Percentiles rank a stretch among this genome's conserved stretches.
Evolutionary conservation across 2,888 invertebrate species (phyloP).

Genomic region (Polydrusus pterygomalis): DNA sequence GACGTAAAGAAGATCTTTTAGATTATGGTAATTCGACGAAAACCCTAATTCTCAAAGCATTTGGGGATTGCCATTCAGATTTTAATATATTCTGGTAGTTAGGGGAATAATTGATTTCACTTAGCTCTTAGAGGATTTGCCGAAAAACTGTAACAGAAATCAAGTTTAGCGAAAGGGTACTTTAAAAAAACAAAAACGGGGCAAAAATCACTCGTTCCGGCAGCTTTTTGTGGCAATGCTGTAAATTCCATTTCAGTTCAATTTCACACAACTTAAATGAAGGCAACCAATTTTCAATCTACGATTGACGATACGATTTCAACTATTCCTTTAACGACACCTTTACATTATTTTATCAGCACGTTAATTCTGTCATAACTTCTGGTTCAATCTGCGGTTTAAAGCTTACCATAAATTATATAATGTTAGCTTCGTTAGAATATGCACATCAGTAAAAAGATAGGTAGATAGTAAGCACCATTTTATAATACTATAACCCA

Average conservation of each 20-base stretch:
- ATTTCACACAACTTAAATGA: not conserved
- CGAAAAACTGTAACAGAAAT: not conserved
- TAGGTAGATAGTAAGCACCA: too few species aligned
- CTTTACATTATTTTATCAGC: not conserved
- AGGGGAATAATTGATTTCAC: conserved; percentile 10
- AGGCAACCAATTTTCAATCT: not conserved
- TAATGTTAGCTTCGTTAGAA: too few species aligned
- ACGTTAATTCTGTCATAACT: not conserved
- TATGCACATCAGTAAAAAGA: too few species aligned
- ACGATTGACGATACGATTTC: not conserved
- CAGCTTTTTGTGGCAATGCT: not conserved
- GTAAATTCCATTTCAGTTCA: not conserved
- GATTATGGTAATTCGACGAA: conserved; percentile 7
- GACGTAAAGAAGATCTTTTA: not conserved
- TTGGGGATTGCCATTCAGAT: not conserved
- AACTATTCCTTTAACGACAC: not conserved
- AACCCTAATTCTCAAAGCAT: not conserved
- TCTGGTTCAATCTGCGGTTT: not conserved
- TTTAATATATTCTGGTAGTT: conserved; percentile 4
- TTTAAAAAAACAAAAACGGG: too few species aligned
- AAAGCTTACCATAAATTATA: too few species aligned
- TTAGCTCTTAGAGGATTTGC: conserved; percentile 5
- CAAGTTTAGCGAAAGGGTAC: not conserved
- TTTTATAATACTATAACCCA: too few species aligned
- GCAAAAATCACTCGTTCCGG: not conserved